Evolutionary conservation across 2,797 vertebrate genomes (phyloP), one percentile per base, ranked within the genome.

Genomic region (Clamator glandarius): DNA sequence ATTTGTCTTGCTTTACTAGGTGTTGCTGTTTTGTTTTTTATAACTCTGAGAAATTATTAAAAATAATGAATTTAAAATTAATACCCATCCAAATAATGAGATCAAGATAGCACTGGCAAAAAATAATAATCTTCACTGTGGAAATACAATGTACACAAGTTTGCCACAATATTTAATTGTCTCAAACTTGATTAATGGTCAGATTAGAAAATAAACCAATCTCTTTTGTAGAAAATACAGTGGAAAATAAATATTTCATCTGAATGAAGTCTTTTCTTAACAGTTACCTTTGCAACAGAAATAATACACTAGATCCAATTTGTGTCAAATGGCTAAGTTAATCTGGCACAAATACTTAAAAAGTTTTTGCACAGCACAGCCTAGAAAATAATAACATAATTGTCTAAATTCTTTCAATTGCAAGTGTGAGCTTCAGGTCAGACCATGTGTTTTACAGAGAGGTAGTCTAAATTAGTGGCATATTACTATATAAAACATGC

Each of bases 261-360:
- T 87, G 77, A 92, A 92, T 80, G 54, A 95, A 92, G 72, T 81
- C 36, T 87, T 95, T 96, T 78, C 51, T 89, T 77, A 87, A 29
- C 50, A 54, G 12, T 39, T 90, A 55, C 8, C 36, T 72, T 78
- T 91, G 55, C 93, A 88, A 84, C 58, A 46, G 52, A 92, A 96
- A 92, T 90, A 94, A 86, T 54, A 73, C 13, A 35, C 90, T 86
- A 70, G 41, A 87, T 97, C 78, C 78, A 94, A 63, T 96, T 88
- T 95, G 79, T 95, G 86, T 93, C 77, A 74, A 77, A 88, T 48
- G 94, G 67, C 70, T 91, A 93, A 96, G 13, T 84, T 96, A 91
- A 97, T 95, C 77, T 85, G 59, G 23, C 85, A 93, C 61, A 79
- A 82, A 90, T 80, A 87, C 84, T 97, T 57, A 23, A 85, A 92